Evolutionary conservation across 92 coral and sea anemone species (phyloP), one percentile per base, ranked within the genome.

Genomic region (Hydrozoanthus gracilis): DNA sequence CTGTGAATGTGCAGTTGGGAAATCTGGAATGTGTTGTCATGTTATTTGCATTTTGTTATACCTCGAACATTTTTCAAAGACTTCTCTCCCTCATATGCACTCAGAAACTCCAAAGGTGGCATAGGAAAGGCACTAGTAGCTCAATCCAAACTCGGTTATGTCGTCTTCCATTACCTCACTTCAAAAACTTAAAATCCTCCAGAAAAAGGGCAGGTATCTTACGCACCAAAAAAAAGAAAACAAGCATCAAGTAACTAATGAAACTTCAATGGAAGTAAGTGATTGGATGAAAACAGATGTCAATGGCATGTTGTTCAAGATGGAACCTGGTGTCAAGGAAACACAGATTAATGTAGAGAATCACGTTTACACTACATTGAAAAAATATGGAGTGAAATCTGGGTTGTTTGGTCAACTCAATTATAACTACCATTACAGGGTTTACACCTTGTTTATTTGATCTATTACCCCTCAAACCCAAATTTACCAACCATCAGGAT

Each of bases 251-350:
- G 70, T 4, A 10, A 51, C 44, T 6, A 54, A 66, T 78, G 89
- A 84, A 16, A 74, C 60, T 3, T 3, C 15, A 45, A 11, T 84
- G 82, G 87, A 84, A 64, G 44, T 50, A 60, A 88, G 89, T 71
- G 89, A 84, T 58, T 88, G 93, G 87, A 75, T 76, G 83, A 91
- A 91, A 67, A 84, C 87, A 69, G 93, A 91, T 84, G 18, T 78
- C 54, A 82, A 78, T 83, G 69, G 70, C 65, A 77, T 84, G 91
- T 66, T 88, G 27, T 76, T 83, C 56, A 91, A 52, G 83, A 77
- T 83, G 45, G 66, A 73, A 82, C 76, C 14, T 50, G 89, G 86
- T 15, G 62, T 87, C 52, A 73, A 52, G 69, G 85, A 83, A 15
- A 60, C 89, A 67, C 48, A 71, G 16, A 48, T 68, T 52, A 87